Evolutionary conservation across 1,140 invertebrate genomes (phyloP), one percentile per base, ranked within the genome.

Genomic region (Ylistrum balloti): DNA sequence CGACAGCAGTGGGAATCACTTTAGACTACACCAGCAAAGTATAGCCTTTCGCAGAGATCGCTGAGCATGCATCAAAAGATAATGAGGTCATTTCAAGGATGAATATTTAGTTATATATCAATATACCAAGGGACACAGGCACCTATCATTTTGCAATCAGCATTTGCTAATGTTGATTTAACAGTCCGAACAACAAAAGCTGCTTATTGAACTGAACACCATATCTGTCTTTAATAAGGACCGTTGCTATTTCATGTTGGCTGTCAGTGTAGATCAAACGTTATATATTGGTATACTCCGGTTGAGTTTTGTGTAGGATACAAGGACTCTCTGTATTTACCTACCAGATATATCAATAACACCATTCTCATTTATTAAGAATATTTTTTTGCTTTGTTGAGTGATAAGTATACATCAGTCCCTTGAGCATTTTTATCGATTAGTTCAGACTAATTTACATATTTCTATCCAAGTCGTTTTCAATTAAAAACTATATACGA

Each of bases 141-240:
- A 45, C 9, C 17, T 28, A 74, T 74, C 22, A n/a, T 28, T 74
- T n/a, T 17, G 5, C 56, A 74, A 74, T 74, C 56, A 74, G 22
- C 17, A n/a, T 74, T 28, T 28, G 28, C 56, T 74, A 74, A 74
- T 74, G 56, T 74, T n/a, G n/a, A 74, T 28, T 74, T 74, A 74
- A 74, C 56, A 28, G 5, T 9, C 22, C 2, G 5, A n/a, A 28
- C 56, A 74, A 74, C 56, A n/a, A 74, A 7, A 28, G 3, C 22
- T 28, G n/a, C 1, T 17, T 74, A 74, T 0, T 11, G 56, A 3
- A 28, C 22, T 22, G 56, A 74, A 74, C 22, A 74, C n/a, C n/a
- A 28, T 28, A 74, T 74, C n/a, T 74, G 1, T 74, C 28, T 74
- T 74, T 74, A 74, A 74, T 74, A 74, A 74, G 56, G 56, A 74